A percentile compares a stretch with the other conserved stretches of the same genome.
These are phyloP conservation scores for Smutsia temminckii DNA, from an alignment of 2,797 vertebrate species.

Conservation along the genomic window DNA sequence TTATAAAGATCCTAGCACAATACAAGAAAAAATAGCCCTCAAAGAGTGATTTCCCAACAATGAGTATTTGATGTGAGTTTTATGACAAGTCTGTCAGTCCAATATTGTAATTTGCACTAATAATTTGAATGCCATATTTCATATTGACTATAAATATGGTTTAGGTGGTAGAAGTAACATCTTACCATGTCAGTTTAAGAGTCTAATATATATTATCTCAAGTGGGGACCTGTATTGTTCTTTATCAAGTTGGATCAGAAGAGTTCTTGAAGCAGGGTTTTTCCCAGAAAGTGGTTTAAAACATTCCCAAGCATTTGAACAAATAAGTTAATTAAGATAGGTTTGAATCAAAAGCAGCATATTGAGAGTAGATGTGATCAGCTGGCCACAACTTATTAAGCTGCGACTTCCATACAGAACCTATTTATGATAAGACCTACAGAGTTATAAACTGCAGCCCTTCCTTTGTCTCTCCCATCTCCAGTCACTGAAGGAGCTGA, in stretches of 20 bases:
- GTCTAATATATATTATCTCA: background rate
- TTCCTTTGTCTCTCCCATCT: background rate
- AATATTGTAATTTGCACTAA: background rate
- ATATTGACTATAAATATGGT: background rate
- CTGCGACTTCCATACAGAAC: background rate
- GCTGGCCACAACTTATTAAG: background rate
- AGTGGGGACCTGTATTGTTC: background rate
- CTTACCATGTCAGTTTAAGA: background rate
- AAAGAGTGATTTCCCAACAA: background rate
- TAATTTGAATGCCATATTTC: background rate
- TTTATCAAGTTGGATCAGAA: background rate
- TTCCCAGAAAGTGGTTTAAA: background rate
- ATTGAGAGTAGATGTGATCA: background rate
- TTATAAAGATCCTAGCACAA: background rate
- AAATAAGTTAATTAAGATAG: background rate
- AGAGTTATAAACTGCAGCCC: background rate
- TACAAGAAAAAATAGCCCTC: background rate
- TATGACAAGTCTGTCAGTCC: background rate
- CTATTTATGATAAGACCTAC: background rate
- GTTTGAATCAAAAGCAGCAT: background rate
- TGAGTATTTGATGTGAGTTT: background rate
- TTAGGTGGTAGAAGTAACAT: background rate
- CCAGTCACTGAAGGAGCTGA: background rate
- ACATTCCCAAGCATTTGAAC: background rate
- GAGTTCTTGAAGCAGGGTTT: background rate